Evolutionary conservation across 1,140 invertebrate genomes (phyloP).

Genomic region (Drosophila ogumai): DNA sequence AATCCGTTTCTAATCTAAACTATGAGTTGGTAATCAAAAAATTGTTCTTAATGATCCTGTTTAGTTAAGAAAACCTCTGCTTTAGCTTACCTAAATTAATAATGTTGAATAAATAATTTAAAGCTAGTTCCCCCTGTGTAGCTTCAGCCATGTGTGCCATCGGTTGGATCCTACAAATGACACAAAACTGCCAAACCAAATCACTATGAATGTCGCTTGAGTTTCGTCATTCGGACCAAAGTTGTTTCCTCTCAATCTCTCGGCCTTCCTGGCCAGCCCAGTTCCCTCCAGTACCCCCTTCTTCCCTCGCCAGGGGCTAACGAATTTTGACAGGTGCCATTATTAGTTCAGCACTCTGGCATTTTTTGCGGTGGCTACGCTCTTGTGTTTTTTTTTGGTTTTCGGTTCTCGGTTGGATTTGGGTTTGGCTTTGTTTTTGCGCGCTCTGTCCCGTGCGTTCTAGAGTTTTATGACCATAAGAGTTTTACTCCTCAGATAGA

Average conservation of each 20-base stretch:
- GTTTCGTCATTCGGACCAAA: constrained; percentile 73
- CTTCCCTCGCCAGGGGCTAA: constrained; percentile 36
- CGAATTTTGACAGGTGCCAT: constrained; percentile 84
- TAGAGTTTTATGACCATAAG: constrained; percentile 81
- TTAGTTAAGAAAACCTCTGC: no score
- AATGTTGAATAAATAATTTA: no score
- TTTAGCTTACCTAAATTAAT: neutral
- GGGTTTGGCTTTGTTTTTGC: constrained; percentile 62
- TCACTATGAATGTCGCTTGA: constrained; percentile 80
- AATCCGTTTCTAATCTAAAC: no score
- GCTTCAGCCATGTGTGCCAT: constrained; percentile 53
- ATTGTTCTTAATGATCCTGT: no score
- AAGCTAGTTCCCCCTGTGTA: no score
- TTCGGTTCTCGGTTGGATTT: constrained; percentile 34
- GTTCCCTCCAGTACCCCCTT: no score
- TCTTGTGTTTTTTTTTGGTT: constrained; percentile 28
- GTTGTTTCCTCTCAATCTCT: constrained; percentile 45
- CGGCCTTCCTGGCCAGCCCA: neutral
- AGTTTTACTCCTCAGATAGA: constrained; percentile 80
- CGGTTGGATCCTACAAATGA: constrained; percentile 77
- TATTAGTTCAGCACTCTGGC: constrained; percentile 83
- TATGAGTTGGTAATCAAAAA: no score
- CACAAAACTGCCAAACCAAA: constrained; percentile 79
- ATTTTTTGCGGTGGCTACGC: constrained; percentile 48
- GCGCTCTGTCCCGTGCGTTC: constrained; percentile 56